phyloP scores from a whole-genome alignment of 2,888 invertebrate species.

The Drosophila glabriapex region DNA sequence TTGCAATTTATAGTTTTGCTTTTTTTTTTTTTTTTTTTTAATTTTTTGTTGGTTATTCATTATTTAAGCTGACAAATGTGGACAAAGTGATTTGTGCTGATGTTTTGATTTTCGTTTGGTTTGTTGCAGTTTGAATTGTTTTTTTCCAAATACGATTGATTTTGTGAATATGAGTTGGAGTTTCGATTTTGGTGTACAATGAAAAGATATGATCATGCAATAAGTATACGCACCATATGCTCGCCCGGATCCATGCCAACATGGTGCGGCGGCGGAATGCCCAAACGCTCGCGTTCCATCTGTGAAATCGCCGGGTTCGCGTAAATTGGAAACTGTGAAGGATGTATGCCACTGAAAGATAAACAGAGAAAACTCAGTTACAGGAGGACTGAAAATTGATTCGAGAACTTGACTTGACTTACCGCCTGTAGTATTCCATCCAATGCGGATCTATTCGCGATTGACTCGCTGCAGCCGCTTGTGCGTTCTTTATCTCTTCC shows the following conservation, averaged over 20 bases:
- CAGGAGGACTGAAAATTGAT: not conserved
- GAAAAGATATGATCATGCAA: slow-evolving; percentile 46
- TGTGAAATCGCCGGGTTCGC: slow-evolving; percentile 92
- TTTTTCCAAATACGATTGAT: slow-evolving; percentile 85
- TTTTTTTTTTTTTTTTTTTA: not conserved
- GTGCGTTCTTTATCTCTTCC: slow-evolving; percentile 93
- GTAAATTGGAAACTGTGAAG: slow-evolving; percentile 89
- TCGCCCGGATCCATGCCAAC: slow-evolving; percentile 91
- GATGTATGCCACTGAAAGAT: slow-evolving; percentile 87
- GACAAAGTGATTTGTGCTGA: slow-evolving; percentile 59
- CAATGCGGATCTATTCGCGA: slow-evolving; percentile 92
- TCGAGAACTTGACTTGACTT: slow-evolving; percentile 1
- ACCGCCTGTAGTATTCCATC: slow-evolving; percentile 94
- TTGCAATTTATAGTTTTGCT: slow-evolving; percentile 3
- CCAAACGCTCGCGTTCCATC: slow-evolving; percentile 94
- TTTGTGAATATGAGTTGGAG: slow-evolving; percentile 82
- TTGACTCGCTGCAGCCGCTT: slow-evolving; percentile 88
- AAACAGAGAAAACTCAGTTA: not conserved
- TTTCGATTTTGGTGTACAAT: slow-evolving; percentile 51
- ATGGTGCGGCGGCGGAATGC: slow-evolving; percentile 89
- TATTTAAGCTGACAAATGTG: slow-evolving; percentile 49
- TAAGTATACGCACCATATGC: slow-evolving; percentile 90
- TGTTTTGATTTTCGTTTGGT: slow-evolving; percentile 49
- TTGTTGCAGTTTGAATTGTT: slow-evolving; percentile 28
- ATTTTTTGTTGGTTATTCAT: slow-evolving; percentile 40